Evolutionary conservation across 2,888 invertebrate species (phyloP).

Genomic region (Chymomyza caudatula): DNA sequence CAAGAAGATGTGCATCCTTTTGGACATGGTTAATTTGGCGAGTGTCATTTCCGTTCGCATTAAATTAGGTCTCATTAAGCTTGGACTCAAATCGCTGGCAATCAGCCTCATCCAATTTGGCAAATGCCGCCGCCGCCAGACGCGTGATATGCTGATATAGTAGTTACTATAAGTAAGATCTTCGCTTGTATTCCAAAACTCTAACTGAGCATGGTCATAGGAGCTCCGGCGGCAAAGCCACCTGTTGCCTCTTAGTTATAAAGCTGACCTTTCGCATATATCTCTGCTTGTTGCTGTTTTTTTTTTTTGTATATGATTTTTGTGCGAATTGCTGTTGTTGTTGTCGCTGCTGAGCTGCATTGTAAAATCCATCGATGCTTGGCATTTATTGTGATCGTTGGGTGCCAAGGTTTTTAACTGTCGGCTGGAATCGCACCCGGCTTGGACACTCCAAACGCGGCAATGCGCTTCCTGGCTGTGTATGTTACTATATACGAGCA

Average conservation of each 20-base stretch:
- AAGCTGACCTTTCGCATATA: not conserved
- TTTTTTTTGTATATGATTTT: conserved; percentile 40
- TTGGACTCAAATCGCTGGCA: conserved; percentile 55
- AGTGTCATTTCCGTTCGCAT: conserved; percentile 67
- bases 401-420: conserved; percentile 37
- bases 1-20: not conserved
- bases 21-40: not conserved
- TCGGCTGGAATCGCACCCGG: not conserved
- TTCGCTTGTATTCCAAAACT: conserved; percentile 47
- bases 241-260: conserved; percentile 49
- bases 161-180: not conserved
- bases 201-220: conserved; percentile 8
- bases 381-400: conserved; percentile 69
- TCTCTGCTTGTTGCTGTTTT: conserved; percentile 3
- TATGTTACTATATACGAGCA: not conserved
- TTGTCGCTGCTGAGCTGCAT: conserved; percentile 24
- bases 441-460: not conserved
- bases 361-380: conserved; percentile 63
- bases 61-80: conserved; percentile 76
- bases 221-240: conserved; percentile 35
- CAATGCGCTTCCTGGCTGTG: not conserved
- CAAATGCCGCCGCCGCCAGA: conserved; percentile 50
- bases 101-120: conserved; percentile 68
- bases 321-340: conserved; percentile 1
- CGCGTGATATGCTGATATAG: conserved; percentile 16